phyloP scores from a whole-genome alignment of 2,888 invertebrate genomes.

The Toxonevra muliebris region DNA sequence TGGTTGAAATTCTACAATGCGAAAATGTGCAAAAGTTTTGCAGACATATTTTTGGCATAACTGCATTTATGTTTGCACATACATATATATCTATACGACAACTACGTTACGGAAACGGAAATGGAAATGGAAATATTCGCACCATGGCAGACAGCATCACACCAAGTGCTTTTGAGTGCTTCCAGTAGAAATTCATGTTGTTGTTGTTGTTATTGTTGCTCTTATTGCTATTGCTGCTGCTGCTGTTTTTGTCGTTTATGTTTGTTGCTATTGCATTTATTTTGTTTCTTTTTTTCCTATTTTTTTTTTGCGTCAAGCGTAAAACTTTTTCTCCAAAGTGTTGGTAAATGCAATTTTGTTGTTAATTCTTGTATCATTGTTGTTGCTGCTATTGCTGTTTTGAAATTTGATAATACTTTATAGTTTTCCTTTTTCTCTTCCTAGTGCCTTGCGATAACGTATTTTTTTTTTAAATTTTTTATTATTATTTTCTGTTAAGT shows the following conservation, averaged over 20 bases:
- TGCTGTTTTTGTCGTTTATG: too few relatives aligned
- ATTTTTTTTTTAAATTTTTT: too few relatives aligned
- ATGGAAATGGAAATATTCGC: constrained; percentile 54
- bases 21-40: constrained; percentile 26
- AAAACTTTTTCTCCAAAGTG: neutral
- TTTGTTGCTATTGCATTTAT: neutral
- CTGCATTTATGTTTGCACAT: constrained; percentile 21
- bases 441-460: too few relatives aligned
- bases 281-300: neutral
- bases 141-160: constrained; percentile 37
- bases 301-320: too few relatives aligned
- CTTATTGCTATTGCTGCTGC: neutral
- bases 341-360: constrained; percentile 4
- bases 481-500: too few relatives aligned
- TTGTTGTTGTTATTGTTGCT: neutral
- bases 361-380: neutral
- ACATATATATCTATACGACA: neutral
- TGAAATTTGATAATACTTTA: too few relatives aligned
- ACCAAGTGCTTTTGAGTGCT: neutral
- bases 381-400: neutral
- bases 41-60: constrained; percentile 30
- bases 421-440: too few relatives aligned
- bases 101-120: constrained; percentile 46
- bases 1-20: neutral
- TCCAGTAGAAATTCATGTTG: neutral